A percentile compares a stretch with the other conserved stretches of the same genome.
phyloP scores from a whole-genome alignment of 1,140 invertebrate species.

The Sinella curviseta region DNA sequence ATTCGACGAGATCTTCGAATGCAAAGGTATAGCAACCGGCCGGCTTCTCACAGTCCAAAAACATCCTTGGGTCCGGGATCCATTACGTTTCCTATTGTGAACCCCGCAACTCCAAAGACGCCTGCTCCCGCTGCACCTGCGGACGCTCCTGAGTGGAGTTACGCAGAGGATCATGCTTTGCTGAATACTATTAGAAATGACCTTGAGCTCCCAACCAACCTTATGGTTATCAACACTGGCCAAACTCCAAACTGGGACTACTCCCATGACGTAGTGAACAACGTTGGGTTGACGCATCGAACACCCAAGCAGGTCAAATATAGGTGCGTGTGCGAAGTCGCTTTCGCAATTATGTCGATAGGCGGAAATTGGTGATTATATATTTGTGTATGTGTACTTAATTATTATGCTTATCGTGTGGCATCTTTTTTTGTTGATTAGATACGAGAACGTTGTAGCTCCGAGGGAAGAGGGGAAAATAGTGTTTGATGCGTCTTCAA shows the following conservation, averaged over 20 bases:
- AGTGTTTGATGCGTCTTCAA: constrained; percentile 61
- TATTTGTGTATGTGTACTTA: background rate
- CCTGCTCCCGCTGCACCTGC: constrained; percentile 62
- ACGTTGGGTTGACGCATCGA: constrained; percentile 73
- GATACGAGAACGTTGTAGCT: constrained; percentile 75
- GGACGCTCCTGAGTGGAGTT: constrained; percentile 77
- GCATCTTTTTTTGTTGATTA: too few species aligned
- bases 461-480: constrained; percentile 84
- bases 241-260: constrained; percentile 94
- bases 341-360: too few species aligned
- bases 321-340: constrained; percentile 64
- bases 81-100: constrained; percentile 63
- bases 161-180: constrained; percentile 85
- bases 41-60: constrained; percentile 49
- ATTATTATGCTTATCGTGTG: too few species aligned
- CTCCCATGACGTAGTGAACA: constrained; percentile 86
- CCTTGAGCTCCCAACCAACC: constrained; percentile 77
- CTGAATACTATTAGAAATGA: constrained; percentile 79
- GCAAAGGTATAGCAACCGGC: constrained; percentile 69
- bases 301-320: constrained; percentile 85
- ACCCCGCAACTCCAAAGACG: constrained; percentile 56
- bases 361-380: too few species aligned
- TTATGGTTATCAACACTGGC: constrained; percentile 74
- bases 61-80: constrained; percentile 49
- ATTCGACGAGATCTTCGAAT: constrained; percentile 73